Conservation (phyloP, 2,797 vertebrate genomes). For the Tinamus major region DNA sequence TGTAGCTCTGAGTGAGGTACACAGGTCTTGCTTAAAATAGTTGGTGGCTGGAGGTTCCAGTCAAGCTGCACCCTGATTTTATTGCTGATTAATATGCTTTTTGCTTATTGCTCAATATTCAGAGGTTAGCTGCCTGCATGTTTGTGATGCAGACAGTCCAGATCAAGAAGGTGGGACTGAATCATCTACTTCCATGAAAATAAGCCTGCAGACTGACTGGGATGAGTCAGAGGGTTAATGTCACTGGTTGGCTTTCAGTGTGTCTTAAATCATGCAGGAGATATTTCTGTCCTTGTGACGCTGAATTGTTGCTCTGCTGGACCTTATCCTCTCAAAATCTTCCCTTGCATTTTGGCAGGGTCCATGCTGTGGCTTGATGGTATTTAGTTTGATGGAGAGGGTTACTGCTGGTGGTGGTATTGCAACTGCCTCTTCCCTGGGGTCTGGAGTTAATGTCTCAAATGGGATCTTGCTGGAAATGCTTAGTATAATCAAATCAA, state of each 20-base stretch:
- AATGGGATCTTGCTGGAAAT: background rate
- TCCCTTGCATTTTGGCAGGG: constrained; percentile 26
- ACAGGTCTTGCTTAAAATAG: background rate
- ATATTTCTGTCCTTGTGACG: constrained; percentile 3
- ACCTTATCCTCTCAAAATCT: background rate
- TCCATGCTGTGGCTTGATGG: background rate
- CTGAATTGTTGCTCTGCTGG: constrained; percentile 51
- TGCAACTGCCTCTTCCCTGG: constrained; percentile 7
- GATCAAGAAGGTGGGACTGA: constrained; percentile 21
- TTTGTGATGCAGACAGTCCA: background rate
- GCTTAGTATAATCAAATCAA: background rate
- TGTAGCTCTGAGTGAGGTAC: background rate
- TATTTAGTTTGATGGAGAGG: background rate
- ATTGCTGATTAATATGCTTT: background rate
- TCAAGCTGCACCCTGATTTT: background rate
- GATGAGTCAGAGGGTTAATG: constrained; percentile 38
- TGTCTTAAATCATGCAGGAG: constrained; percentile 48
- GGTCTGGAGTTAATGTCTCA: background rate
- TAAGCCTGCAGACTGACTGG: background rate
- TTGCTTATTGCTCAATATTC: background rate
- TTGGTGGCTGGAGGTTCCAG: background rate
- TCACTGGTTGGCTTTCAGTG: constrained; percentile 21
- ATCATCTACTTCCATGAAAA: background rate
- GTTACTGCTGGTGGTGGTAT: background rate
- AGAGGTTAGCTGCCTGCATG: background rate